Base-by-base conservation (phyloP, 1,140 invertebrate species). In the Drosophila auraria region DNA sequence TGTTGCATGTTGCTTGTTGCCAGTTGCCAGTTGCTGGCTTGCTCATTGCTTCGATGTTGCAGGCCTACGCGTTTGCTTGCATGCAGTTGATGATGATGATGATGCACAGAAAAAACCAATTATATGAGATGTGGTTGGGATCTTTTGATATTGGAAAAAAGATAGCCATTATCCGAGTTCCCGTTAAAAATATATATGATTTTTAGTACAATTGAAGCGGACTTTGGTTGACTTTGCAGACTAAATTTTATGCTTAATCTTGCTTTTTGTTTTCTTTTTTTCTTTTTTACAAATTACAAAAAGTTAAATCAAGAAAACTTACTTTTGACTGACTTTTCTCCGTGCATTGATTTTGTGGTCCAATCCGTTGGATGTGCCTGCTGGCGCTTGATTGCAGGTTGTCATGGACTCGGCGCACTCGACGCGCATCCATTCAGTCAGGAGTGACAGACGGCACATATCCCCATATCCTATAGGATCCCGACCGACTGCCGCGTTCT, bases 311-410 rank as follows among this genome's bases (percentile, higher is more conserved):
- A 14, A 14, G 33, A 4, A 0, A 20, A 8, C 30, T 8, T 6
- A 14, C 7, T 20, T 14, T 14, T 7, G 1, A 5, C 36, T 56
- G 4, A 20, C 11, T 33, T 40, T 62, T 42, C 17, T 66, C 2
- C 15, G 63, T 66, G 63, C 23, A 45, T 14, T 36, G 79, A 65
- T 61, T 66, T 8, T 30, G 25, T 49, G 20, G 30, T 30, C 49
- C 66, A 36, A 72, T 71, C 45, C 36, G 45, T 53, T 50, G 49
- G 70, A 58, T 44, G 63, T 61, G 75, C 75, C 76, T 80, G 82
- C 68, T 78, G 82, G 82, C 82, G 82, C 74, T 87, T 86, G 83
- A 86, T 86, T 86, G 78, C 83, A 86, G 79, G 82, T 86, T 86
- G 83, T 86, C 83, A 86, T 75, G 78, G 66, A 63, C 30, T 44